Base-by-base conservation (phyloP, 2,113 vertebrate genomes). In the Geococcyx californianus region DNA sequence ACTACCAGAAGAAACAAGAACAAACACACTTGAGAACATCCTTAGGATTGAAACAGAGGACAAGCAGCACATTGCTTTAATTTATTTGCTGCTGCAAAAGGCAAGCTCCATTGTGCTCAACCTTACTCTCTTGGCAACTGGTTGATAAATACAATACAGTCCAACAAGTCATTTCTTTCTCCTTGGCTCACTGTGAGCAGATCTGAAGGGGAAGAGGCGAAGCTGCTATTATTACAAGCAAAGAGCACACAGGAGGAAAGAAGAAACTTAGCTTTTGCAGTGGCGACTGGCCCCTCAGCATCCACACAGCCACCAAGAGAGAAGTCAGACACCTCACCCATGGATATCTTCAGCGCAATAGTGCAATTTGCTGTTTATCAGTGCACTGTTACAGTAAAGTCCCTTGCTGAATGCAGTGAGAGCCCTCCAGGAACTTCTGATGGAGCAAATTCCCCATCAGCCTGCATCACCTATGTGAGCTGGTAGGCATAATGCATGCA, bases 401-500 rank as follows among this genome's bases (percentile, higher is more conserved):
- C 59, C 36, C 55, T 55, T 23, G 33, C n/a, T 42, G 76, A 67
- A 59, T 1, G 23, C 51, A 34, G 38, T 1, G 34, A 77, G 81
- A 82, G 23, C 64, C 64, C 47, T 90, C 36, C 31, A 11, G 80
- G 25, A 88, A 19, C 24, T 10, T 76, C 28, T 60, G 36, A 58
- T 7, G 40, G 44, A 82, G 64, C 58, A 86, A 81, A 47, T 54
- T 80, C 38, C 40, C 24, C 11, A 2, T 67, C 79, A 36, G 10
- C 25, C 25, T 52, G 36, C 64, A 60, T 38, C 75, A 40, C 49
- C 7, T 31, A 18, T 1, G 0, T 45, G 11, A 31, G 21, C 25
- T 60, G 1, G 0, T 1, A 1, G 25, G 73, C 24, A 15, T 26
- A 25, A 29, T 4, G 1, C 8, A 28, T 56, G 4, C n/a, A 4